Evolutionary conservation across 1,140 invertebrate genomes (phyloP).

Genomic region (Neuroterus valhalla): DNA sequence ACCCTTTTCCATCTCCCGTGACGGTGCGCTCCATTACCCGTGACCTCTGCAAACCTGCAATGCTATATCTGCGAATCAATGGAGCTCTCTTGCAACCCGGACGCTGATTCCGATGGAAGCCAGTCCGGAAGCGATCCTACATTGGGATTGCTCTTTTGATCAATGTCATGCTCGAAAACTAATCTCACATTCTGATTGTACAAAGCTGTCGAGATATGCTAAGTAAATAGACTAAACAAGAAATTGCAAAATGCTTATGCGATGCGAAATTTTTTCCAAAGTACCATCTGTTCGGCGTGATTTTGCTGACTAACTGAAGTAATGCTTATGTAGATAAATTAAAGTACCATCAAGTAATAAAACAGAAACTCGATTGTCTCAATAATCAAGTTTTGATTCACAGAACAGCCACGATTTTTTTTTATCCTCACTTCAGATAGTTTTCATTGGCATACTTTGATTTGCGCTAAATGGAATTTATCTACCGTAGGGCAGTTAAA

Average conservation of each 20-base stretch:
- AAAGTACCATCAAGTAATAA: neutral
- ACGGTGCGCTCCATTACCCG: slow-evolving; percentile 61
- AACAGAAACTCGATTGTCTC: neutral
- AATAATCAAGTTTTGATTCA: too few species aligned
- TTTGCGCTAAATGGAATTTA: too few species aligned
- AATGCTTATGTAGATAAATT: neutral
- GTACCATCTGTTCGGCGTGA: slow-evolving; percentile 3
- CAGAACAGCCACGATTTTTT: too few species aligned
- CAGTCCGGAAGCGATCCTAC: slow-evolving; percentile 19
- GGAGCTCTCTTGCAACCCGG: slow-evolving; percentile 61
- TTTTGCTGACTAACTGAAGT: neutral
- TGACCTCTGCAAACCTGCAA: slow-evolving; percentile 54
- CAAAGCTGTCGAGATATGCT: slow-evolving; percentile 20
- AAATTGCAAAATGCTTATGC: slow-evolving; percentile 11
- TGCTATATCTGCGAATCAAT: slow-evolving; percentile 60
- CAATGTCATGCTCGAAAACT: slow-evolving; percentile 4
- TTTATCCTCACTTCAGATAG: too few species aligned
- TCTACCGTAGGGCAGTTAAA: too few species aligned
- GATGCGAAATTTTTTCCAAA: neutral
- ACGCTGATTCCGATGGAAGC: slow-evolving; percentile 21
- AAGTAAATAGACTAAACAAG: slow-evolving; percentile 21
- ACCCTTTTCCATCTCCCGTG: slow-evolving; percentile 58
- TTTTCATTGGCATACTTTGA: too few species aligned
- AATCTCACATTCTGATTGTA: slow-evolving; percentile 8
- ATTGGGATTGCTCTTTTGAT: slow-evolving; percentile 23